phyloP scores from a whole-genome alignment of 2,797 vertebrate genomes.

The Falco naumanni region DNA sequence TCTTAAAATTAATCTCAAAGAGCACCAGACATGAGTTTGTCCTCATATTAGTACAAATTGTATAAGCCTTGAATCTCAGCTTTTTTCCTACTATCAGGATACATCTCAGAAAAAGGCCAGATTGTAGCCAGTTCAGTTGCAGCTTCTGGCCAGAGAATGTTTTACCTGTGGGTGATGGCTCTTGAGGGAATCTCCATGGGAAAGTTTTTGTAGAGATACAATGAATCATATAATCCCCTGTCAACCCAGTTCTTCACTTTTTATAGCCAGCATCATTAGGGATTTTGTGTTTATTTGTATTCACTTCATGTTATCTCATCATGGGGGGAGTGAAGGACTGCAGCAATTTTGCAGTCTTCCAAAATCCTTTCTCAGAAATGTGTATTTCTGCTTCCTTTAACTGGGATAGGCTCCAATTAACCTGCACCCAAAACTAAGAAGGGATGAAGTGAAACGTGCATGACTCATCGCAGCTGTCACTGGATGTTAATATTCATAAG shows the following conservation, averaged over 20 bases:
- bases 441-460: not conserved
- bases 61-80: not conserved
- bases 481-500: constrained; percentile 18
- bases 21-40: not conserved
- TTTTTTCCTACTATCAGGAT: not conserved
- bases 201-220: not conserved
- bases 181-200: not conserved
- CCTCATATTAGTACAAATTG: not conserved
- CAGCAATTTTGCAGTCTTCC: not conserved
- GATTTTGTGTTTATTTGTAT: not conserved
- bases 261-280: not conserved
- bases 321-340: rapidly evolving
- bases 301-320: not conserved
- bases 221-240: not conserved
- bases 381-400: not conserved
- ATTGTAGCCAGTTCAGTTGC: not conserved
- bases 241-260: not conserved
- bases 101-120: not conserved
- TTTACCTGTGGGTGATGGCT: not conserved
- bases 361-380: not conserved
- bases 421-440: not conserved
- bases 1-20: not conserved
- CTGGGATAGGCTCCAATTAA: not conserved
- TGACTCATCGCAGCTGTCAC: not conserved
- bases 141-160: not conserved